Base-by-base conservation (phyloP, 92 coral and sea anemone genomes). In the Hydrozoanthus gracilis region DNA sequence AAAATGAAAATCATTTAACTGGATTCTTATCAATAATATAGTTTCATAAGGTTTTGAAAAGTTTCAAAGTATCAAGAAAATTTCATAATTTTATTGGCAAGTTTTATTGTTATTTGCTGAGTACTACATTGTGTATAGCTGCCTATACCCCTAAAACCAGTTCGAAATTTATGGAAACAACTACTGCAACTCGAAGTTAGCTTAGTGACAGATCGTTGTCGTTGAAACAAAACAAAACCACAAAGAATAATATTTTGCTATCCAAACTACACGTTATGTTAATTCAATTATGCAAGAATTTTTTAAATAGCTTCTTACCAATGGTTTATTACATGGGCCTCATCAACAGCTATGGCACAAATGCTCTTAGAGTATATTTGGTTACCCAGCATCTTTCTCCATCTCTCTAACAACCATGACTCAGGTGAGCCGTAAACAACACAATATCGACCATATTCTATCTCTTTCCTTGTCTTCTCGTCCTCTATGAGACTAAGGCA, bases 381-480 rank as follows among this genome's bases (percentile, higher is more conserved):
- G 75, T 35, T 44, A 44, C 75, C 3, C 13, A 70, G 45, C 49
- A 70, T 27, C 13, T 70, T 70, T 44, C 75, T 70, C 75, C 75
- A 70, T 39, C 75, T 35, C 44, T 12, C 48, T n/a, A 14, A 35
- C 4, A 70, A 13, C 75, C 9, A 12, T 44, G 51, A 70, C 75
- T 70, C 75, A 8, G 75, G 51, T n/a, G 75, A 70, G 47, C 48
- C 75, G 47, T 70, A 70, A 7, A 27, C 75, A 20, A 70, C 47
- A 49, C 49, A 2, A 49, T 10, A 70, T 27, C 14, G 50, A 44
- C 75, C 75, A 70, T 70, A 27, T 70, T 70, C 73, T 3, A 67
- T 4, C 39, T 67, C 48, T 67, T 67, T 67, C 14, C 62, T 55
- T 55, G 62, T 55, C 14, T 55, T 52, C 14, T 55, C 62, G 14